Conservation (phyloP, 2,113 vertebrate genomes). For the Tychaedon coryphoeus region DNA sequence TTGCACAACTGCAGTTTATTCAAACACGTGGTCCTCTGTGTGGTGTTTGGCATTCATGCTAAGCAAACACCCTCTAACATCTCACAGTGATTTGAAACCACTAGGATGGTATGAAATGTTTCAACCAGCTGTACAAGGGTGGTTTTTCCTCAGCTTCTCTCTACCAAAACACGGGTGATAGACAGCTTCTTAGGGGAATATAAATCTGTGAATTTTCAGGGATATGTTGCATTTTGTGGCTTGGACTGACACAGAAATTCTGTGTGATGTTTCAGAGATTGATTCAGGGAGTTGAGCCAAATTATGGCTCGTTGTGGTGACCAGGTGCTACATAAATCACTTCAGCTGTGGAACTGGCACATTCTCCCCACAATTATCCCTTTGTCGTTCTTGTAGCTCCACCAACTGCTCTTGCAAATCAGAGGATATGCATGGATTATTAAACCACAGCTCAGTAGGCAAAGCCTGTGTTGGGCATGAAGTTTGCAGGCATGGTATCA, state of each 20-base stretch:
- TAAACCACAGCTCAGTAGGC: neutral
- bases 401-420: neutral
- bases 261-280: neutral
- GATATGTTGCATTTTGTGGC: neutral
- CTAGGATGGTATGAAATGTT: neutral
- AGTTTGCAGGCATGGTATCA: neutral
- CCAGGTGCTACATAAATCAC: conserved; percentile 12
- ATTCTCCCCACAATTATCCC: neutral
- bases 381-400: neutral
- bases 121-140: neutral
- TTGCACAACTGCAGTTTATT: neutral
- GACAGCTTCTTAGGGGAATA: neutral
- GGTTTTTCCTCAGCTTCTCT: neutral
- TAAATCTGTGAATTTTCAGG: neutral
- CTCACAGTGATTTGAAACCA: neutral
- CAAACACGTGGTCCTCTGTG: fast-evolving
- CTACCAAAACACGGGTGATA: neutral
- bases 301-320: neutral
- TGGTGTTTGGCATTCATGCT: neutral
- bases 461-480: neutral
- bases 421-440: neutral
- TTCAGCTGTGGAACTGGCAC: conserved; percentile 3
- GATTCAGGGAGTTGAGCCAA: neutral
- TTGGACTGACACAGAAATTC: neutral
- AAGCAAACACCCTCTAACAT: neutral